A percentile compares a stretch with the other conserved stretches of the same genome.
Evolutionary conservation across 2,888 invertebrate species (phyloP).

Genomic region (Zaprionus lineosus): DNA sequence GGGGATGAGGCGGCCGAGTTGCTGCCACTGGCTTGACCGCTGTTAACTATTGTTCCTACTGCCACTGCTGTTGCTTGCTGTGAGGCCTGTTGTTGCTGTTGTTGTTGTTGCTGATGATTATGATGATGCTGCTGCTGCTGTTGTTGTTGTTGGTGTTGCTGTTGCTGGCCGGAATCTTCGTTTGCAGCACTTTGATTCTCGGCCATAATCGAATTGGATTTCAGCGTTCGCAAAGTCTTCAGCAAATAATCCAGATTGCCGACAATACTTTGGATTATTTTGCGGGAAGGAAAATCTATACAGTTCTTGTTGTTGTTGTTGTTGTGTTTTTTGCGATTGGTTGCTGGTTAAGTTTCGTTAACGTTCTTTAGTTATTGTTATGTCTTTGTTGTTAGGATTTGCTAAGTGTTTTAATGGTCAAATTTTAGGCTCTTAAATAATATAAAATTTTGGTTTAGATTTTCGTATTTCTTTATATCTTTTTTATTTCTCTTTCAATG

Average conservation of each 20-base stretch:
- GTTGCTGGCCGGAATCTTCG: slow-evolving; percentile 82
- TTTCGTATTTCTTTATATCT: background rate
- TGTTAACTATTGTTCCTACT: slow-evolving; percentile 56
- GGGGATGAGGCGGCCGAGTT: slow-evolving; percentile 78
- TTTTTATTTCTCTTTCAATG: background rate
- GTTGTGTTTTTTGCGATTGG: background rate
- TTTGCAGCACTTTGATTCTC: slow-evolving; percentile 82
- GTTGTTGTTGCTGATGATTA: slow-evolving; percentile 47
- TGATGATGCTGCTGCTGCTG: slow-evolving; percentile 42
- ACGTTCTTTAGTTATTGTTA: slow-evolving; percentile 3
- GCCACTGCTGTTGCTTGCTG: slow-evolving; percentile 51
- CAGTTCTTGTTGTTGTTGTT: background rate
- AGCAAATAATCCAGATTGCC: slow-evolving; percentile 82
- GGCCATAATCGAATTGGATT: slow-evolving; percentile 82
- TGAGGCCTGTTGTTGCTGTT: slow-evolving; percentile 38
- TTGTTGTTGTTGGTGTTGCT: slow-evolving; percentile 76
- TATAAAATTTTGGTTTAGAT: background rate
- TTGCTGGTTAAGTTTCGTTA: no score
- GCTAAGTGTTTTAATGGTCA: slow-evolving; percentile 9
- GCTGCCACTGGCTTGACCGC: slow-evolving; percentile 53
- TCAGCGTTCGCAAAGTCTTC: slow-evolving; percentile 81
- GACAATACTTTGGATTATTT: slow-evolving; percentile 69
- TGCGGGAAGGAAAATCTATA: slow-evolving; percentile 7
- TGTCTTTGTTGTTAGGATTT: background rate
- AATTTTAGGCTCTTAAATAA: slow-evolving; percentile 9